phyloP scores from a whole-genome alignment of 2,797 vertebrate species.

The Rousettus madagascariensis region DNA sequence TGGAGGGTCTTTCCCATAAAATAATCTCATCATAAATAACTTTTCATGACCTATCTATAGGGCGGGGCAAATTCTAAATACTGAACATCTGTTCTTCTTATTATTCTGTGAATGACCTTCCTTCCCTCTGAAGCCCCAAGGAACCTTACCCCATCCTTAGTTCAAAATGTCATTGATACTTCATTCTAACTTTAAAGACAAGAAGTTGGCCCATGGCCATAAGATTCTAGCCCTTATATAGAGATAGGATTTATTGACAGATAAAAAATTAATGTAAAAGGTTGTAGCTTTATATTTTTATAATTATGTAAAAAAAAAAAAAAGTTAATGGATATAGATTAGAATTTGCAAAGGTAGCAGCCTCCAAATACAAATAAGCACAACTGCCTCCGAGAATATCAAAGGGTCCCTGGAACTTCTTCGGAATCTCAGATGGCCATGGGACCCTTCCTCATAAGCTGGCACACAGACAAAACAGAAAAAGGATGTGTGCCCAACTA shows the following conservation, averaged over 20 bases:
- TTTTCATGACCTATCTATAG: background rate
- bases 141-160: background rate
- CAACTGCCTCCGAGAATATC: background rate
- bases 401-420: background rate
- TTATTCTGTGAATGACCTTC: background rate
- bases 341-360: background rate
- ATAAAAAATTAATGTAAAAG: background rate
- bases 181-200: background rate
- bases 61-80: background rate
- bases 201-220: background rate
- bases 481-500: background rate
- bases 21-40: background rate
- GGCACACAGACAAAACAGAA: background rate
- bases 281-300: background rate
- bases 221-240: background rate
- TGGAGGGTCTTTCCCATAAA: background rate
- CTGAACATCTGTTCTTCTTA: background rate
- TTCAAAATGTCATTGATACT: background rate
- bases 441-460: background rate
- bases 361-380: background rate
- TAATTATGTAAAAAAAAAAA: background rate
- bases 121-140: background rate
- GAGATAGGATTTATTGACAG: background rate
- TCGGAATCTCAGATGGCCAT: background rate
- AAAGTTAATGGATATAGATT: background rate